Conservation (phyloP, 1,140 invertebrate species). For the Branchinecta lindahli region DNA sequence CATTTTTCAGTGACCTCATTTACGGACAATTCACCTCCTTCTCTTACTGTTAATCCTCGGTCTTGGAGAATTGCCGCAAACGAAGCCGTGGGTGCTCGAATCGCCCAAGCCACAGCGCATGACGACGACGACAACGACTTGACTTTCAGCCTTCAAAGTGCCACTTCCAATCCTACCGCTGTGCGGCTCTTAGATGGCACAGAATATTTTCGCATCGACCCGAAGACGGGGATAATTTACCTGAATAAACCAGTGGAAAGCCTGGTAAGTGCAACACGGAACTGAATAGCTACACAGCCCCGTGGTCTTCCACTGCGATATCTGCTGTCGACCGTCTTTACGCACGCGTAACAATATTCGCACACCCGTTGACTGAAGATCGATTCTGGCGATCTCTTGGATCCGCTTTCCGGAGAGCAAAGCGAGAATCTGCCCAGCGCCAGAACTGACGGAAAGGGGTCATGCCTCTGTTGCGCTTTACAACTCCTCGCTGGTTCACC, state of each 20-base stretch:
- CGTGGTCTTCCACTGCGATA: too few relatives aligned
- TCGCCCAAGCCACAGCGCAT: constrained; percentile 40
- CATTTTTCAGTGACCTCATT: too few relatives aligned
- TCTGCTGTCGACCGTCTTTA: too few relatives aligned
- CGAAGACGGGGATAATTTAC: constrained; percentile 46
- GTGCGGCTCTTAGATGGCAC: constrained; percentile 25
- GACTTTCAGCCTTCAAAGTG: constrained; percentile 43
- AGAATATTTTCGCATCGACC: constrained; percentile 50
- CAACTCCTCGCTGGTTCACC: too few relatives aligned
- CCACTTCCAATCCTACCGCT: constrained; percentile 23
- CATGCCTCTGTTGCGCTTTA: too few relatives aligned
- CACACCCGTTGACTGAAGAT: too few relatives aligned
- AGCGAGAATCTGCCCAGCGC: too few relatives aligned
- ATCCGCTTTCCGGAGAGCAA: too few relatives aligned
- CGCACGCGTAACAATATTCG: too few relatives aligned
- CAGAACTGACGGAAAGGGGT: too few relatives aligned
- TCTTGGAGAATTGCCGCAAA: constrained; percentile 48
- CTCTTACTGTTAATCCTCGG: constrained; percentile 38
- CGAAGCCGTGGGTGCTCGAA: constrained; percentile 44
- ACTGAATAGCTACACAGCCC: too few relatives aligned
- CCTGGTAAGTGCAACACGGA: constrained; percentile 36
- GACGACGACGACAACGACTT: constrained; percentile 45
- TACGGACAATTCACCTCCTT: constrained; percentile 33
- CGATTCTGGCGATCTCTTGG: too few relatives aligned
- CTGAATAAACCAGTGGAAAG: constrained; percentile 49